phyloP scores from a whole-genome alignment of 2,113 vertebrate species.

The Halichoerus grypus region DNA sequence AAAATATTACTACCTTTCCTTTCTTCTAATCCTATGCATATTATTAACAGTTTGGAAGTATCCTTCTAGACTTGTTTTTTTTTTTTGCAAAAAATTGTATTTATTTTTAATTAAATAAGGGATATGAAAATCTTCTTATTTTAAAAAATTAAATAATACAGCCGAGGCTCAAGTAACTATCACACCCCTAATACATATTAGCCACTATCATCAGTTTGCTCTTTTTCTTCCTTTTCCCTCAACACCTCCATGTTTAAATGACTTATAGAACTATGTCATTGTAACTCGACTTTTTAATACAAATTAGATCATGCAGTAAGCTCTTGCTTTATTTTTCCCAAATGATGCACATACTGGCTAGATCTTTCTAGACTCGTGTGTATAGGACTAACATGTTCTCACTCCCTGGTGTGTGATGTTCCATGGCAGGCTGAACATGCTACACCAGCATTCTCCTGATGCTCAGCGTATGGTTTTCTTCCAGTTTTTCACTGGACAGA shows the following conservation, averaged over 20 bases:
- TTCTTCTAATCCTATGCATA: neutral
- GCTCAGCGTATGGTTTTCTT: neutral
- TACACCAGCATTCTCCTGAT: fast-evolving
- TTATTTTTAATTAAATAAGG: constrained; percentile 50
- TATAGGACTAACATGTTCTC: fast-evolving
- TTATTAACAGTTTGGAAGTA: neutral
- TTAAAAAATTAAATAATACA: neutral
- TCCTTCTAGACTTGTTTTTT: neutral
- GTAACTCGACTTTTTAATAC: neutral
- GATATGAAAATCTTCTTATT: neutral
- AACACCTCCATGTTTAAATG: neutral
- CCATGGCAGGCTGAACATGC: fast-evolving
- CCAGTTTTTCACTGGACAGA: neutral
- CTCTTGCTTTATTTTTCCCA: neutral
- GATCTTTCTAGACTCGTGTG: neutral
- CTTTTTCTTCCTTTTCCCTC: neutral
- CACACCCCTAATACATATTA: neutral
- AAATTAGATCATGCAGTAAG: neutral
- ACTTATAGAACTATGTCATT: neutral
- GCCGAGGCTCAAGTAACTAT: neutral
- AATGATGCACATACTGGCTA: fast-evolving
- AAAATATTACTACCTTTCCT: neutral
- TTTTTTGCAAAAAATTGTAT: neutral
- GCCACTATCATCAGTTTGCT: neutral
- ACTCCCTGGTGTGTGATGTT: neutral